These are phyloP conservation scores for Leptodactylus fallax DNA, from an alignment of 2,797 vertebrate genomes.

Conservation along the genomic window DNA sequence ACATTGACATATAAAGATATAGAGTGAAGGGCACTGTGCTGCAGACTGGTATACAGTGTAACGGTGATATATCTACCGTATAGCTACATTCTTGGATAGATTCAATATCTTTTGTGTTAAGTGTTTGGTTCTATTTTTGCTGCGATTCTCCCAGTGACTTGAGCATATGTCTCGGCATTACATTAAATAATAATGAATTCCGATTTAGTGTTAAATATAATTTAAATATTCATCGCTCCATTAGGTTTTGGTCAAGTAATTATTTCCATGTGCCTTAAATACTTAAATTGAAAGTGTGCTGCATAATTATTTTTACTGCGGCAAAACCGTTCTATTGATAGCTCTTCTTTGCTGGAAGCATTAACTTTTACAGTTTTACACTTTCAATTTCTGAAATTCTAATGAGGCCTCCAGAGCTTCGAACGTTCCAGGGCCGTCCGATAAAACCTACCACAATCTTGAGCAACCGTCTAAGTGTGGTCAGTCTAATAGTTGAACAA, in stretches of 20 bases:
- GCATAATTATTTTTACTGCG: slow-evolving; percentile 59
- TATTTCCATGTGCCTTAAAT: slow-evolving; percentile 58
- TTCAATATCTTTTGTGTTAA: neutral
- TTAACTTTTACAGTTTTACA: slow-evolving; percentile 55
- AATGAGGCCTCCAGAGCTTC: slow-evolving; percentile 48
- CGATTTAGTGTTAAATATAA: slow-evolving; percentile 53
- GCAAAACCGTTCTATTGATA: slow-evolving; percentile 40
- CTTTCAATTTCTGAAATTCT: slow-evolving; percentile 55
- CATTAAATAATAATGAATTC: slow-evolving; percentile 56
- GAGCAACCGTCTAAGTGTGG: slow-evolving; percentile 35
- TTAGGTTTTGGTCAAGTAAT: slow-evolving; percentile 59
- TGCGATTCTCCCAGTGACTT: neutral
- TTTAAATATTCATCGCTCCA: slow-evolving; percentile 58
- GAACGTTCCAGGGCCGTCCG: slow-evolving; percentile 41
- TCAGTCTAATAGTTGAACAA: slow-evolving; percentile 21
- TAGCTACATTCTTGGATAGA: neutral
- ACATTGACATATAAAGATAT: neutral
- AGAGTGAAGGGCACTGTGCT: neutral
- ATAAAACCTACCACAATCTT: slow-evolving; percentile 38
- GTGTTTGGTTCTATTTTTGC: neutral
- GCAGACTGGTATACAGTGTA: too few relatives aligned
- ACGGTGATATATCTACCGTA: too few relatives aligned
- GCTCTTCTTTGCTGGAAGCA: slow-evolving; percentile 49
- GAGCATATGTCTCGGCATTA: slow-evolving; percentile 28
- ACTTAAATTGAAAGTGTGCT: slow-evolving; percentile 46